Conservation (phyloP, 2,888 invertebrate species). For the Falcaria lacertinaria region DNA sequence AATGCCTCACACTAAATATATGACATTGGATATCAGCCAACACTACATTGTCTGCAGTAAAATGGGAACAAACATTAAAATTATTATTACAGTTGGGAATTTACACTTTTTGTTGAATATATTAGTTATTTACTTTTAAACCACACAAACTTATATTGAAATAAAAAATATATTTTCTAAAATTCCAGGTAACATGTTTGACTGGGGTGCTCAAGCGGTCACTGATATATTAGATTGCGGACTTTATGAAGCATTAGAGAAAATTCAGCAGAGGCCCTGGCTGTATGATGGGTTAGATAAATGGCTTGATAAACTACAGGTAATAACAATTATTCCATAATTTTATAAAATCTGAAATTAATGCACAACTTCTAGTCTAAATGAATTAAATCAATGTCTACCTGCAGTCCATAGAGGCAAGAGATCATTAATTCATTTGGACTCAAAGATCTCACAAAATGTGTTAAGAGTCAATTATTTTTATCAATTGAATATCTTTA, state of each 20-base stretch:
- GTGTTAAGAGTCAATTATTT: too few relatives aligned
- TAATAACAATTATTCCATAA: conserved; percentile 25
- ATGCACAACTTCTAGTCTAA: too few relatives aligned
- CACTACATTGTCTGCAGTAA: not conserved
- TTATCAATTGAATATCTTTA: too few relatives aligned
- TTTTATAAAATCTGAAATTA: too few relatives aligned
- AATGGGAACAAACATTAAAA: not conserved
- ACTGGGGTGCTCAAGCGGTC: conserved; percentile 97
- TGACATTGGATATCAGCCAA: conserved; percentile 9
- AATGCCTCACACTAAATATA: conserved; percentile 15
- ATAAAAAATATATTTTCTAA: too few relatives aligned
- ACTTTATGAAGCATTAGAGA: conserved; percentile 88
- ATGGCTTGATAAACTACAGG: conserved; percentile 87
- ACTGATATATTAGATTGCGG: conserved; percentile 93
- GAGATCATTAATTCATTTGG: too few relatives aligned
- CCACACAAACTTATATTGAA: too few relatives aligned
- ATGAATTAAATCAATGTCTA: too few relatives aligned
- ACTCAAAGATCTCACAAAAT: too few relatives aligned
- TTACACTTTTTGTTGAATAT: too few relatives aligned
- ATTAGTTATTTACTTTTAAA: not conserved
- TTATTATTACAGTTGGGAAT: not conserved
- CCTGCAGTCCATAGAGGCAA: too few relatives aligned
- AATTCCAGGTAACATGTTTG: conserved; percentile 94
- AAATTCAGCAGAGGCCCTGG: conserved; percentile 95
- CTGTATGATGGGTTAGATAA: conserved; percentile 91